A percentile compares a stretch with the other conserved stretches of the same genome.
Conservation (phyloP, 2,888 invertebrate genomes). For the Axea sp. region DNA sequence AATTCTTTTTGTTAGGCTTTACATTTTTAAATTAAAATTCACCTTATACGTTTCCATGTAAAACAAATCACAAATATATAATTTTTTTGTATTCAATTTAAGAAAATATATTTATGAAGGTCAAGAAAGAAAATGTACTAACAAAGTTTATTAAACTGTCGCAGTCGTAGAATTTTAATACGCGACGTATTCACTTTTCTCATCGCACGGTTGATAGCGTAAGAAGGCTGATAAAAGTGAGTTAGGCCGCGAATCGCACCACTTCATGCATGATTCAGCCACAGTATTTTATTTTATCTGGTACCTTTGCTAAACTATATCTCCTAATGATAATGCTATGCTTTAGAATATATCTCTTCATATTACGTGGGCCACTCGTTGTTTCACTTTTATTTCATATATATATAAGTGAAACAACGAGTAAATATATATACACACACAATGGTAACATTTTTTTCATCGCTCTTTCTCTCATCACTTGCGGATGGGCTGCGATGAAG, state of each 20-base stretch:
- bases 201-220: slow-evolving; percentile 63
- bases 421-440: slow-evolving; percentile 58
- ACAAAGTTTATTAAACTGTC: slow-evolving; percentile 78
- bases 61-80: no score
- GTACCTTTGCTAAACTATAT: slow-evolving; percentile 78
- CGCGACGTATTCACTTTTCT: slow-evolving; percentile 78
- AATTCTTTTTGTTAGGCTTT: slow-evolving; percentile 21
- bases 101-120: no score
- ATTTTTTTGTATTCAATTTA: no score
- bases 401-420: no score
- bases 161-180: slow-evolving; percentile 75
- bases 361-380: slow-evolving; percentile 75
- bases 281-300: slow-evolving; percentile 79
- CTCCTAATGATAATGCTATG: slow-evolving; percentile 79
- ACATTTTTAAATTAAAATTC: neutral
- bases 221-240: slow-evolving; percentile 46
- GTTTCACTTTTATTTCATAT: slow-evolving; percentile 65
- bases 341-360: slow-evolving; percentile 78
- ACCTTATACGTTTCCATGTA: no score
- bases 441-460: slow-evolving; percentile 46
- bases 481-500: slow-evolving; percentile 29
- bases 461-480: slow-evolving; percentile 38
- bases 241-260: slow-evolving; percentile 74
- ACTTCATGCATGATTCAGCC: slow-evolving; percentile 79
- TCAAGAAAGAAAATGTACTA: no score